Percentiles rank a stretch among this genome's conserved stretches.
These are phyloP conservation scores for Platalea minor DNA, from an alignment of 2,797 vertebrate genomes.

Conservation along the genomic window DNA sequence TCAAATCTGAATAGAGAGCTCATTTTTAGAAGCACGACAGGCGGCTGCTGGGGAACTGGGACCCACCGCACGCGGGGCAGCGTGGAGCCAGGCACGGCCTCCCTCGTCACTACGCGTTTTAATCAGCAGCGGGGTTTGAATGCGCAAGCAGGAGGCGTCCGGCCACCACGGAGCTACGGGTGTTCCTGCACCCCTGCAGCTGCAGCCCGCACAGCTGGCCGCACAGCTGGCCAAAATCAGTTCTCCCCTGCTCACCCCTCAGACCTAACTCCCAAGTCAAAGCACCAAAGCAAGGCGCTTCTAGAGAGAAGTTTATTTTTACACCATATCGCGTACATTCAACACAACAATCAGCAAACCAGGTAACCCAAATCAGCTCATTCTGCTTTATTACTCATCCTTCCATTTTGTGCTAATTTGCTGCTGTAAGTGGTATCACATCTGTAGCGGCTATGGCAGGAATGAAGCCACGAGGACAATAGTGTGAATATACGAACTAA, in stretches of 20 bases:
- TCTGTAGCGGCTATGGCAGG: neutral
- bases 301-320: conserved; percentile 28
- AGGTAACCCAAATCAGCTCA: neutral
- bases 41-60: accelerated
- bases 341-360: neutral
- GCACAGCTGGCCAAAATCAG: neutral
- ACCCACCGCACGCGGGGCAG: accelerated
- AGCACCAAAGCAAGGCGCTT: neutral
- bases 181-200: accelerated
- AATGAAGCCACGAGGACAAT: neutral
- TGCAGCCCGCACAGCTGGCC: neutral
- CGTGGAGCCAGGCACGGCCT: accelerated
- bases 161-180: accelerated
- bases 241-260: neutral
- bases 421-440: neutral
- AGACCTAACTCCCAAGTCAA: neutral
- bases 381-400: neutral
- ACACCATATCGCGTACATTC: neutral
- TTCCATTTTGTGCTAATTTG: conserved; percentile 6
- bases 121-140: neutral
- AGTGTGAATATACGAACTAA: neutral
- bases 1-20: accelerated
- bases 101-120: accelerated
- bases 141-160: neutral
- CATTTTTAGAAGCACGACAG: accelerated